Evolutionary conservation across 2,113 vertebrate species (phyloP).

Genomic region (Dicrurus megarhynchus): DNA sequence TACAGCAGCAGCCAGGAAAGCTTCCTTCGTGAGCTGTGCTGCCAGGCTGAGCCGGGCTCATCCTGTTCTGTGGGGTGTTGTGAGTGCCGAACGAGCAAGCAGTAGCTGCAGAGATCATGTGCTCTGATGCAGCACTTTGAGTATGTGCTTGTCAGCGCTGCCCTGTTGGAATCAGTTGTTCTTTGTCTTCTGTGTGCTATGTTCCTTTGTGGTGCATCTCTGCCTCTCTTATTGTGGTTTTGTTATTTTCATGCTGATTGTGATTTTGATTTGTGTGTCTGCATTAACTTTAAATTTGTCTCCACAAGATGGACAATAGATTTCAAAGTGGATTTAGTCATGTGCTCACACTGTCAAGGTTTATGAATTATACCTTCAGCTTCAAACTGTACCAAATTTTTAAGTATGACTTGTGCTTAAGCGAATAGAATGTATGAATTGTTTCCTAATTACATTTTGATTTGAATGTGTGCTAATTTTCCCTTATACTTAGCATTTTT

Average conservation of each 20-base stretch:
- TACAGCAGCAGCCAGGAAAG: background rate
- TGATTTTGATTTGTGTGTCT: background rate
- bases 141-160: background rate
- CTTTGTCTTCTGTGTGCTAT: background rate
- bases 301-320: background rate
- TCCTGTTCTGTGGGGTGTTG: background rate
- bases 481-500: background rate
- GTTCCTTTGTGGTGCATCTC: background rate
- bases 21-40: background rate
- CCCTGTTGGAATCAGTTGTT: background rate
- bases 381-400: background rate
- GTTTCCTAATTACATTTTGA: background rate
- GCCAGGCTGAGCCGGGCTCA: background rate
- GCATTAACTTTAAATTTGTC: background rate
- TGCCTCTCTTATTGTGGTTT: background rate
- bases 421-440: background rate
- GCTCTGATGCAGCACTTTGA: background rate
- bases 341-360: background rate
- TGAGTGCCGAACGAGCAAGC: accelerated
- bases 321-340: background rate
- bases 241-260: background rate
- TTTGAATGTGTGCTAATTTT: background rate
- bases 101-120: background rate
- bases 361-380: background rate
- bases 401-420: background rate